Evolutionary conservation across 2,888 invertebrate species (phyloP).

Genomic region (Ferrisia virgata): DNA sequence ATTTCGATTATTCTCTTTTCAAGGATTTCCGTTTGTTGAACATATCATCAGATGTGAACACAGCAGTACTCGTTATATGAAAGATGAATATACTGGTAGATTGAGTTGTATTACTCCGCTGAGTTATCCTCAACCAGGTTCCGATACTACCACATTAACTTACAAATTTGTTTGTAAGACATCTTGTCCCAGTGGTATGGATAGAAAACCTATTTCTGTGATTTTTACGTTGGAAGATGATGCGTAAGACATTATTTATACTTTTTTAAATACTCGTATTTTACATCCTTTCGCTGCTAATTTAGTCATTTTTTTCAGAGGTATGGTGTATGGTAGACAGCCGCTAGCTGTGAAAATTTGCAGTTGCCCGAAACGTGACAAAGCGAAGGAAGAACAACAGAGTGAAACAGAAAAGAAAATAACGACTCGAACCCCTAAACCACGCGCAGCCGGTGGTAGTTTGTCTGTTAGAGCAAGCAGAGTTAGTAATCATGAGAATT

Average conservation of each 20-base stretch:
- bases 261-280: not conserved
- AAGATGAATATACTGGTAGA: conserved; percentile 37
- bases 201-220: conserved; percentile 67
- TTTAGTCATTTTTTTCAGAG: conserved; percentile 53
- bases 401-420: not conserved
- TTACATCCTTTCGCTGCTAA: not conserved
- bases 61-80: conserved; percentile 43
- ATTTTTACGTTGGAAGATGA: conserved; percentile 68
- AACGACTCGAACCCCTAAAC: not conserved
- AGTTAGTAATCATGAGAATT: not conserved
- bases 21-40: conserved; percentile 42
- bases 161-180: conserved; percentile 75
- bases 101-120: conserved; percentile 46
- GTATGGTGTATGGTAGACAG: conserved; percentile 63
- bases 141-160: conserved; percentile 45
- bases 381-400: conserved; percentile 60
- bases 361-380: conserved; percentile 73
- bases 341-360: conserved; percentile 69
- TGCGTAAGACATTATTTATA: conserved; percentile 53
- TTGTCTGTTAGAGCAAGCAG: not conserved
- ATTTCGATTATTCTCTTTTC: too few species aligned
- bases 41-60: conserved; percentile 47
- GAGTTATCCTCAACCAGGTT: conserved; percentile 41
- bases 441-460: not conserved
- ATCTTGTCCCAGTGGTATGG: conserved; percentile 74